A percentile compares a stretch with the other conserved stretches of the same genome.
These are phyloP conservation scores for Phaethon lepturus DNA, from an alignment of 2,113 vertebrate genomes.

Conservation along the genomic window DNA sequence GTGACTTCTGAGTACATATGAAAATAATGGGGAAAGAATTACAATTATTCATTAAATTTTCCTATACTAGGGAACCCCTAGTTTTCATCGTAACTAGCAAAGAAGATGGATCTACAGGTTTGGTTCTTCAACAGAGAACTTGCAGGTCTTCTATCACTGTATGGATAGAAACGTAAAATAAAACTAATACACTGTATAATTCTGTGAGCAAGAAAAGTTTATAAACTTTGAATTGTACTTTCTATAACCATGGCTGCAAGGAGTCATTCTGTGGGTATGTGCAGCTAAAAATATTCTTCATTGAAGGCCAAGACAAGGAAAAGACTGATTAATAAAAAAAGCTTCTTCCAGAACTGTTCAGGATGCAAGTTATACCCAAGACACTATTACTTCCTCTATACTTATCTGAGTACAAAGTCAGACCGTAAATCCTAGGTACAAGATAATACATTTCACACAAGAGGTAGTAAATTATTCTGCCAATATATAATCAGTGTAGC, in stretches of 20 bases:
- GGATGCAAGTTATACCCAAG: not conserved
- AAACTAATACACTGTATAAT: not conserved
- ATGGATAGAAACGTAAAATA: not conserved
- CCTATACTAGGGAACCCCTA: not conserved
- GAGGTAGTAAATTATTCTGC: not conserved
- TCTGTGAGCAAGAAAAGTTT: not conserved
- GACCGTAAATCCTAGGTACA: not conserved
- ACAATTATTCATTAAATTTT: not conserved
- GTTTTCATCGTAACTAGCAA: not conserved
- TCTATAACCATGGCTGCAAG: not conserved
- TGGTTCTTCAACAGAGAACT: not conserved
- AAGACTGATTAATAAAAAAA: not conserved
- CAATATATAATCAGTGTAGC: not conserved
- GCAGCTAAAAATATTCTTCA: not conserved
- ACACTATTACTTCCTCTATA: not conserved
- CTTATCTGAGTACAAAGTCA: not conserved
- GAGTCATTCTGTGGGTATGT: not conserved
- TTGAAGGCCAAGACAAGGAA: not conserved
- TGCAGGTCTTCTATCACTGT: not conserved
- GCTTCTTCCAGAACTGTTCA: not conserved
- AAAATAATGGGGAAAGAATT: not conserved
- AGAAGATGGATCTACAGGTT: not conserved
- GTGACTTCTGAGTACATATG: not conserved
- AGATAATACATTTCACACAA: not conserved
- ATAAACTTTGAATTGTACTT: not conserved